Conservation (phyloP, 2,888 invertebrate species). For the Mamestra brassicae region DNA sequence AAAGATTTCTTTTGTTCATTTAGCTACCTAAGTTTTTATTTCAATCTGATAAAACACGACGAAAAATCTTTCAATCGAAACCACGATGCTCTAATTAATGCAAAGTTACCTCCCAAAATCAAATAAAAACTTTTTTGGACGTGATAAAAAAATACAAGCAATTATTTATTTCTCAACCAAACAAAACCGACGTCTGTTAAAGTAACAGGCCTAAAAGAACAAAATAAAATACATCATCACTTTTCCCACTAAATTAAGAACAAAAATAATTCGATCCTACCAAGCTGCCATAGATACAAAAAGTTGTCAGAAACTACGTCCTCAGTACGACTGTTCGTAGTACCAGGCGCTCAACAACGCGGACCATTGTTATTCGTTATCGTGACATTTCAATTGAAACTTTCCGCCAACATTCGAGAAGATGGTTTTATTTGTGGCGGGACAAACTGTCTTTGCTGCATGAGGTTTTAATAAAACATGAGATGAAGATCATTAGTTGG, state of each 20-base stretch:
- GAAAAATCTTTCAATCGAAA: no score
- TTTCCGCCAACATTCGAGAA: slow-evolving; percentile 66
- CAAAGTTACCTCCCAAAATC: not conserved
- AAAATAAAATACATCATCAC: slow-evolving; percentile 12
- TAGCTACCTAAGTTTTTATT: not conserved
- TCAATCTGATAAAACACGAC: no score
- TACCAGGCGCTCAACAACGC: slow-evolving; percentile 45
- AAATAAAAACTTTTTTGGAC: no score
- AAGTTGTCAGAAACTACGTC: slow-evolving; percentile 51
- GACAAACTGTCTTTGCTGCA: slow-evolving; percentile 53
- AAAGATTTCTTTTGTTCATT: not conserved
- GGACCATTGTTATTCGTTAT: slow-evolving; percentile 73
- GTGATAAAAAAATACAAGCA: not conserved
- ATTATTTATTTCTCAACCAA: not conserved
- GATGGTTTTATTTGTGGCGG: slow-evolving; percentile 55
- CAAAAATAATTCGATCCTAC: slow-evolving; percentile 45
- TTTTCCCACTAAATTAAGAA: slow-evolving; percentile 34
- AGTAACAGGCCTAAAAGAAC: not conserved
- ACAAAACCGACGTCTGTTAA: not conserved
- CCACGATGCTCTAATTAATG: not conserved
- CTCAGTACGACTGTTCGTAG: slow-evolving; percentile 16
- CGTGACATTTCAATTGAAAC: slow-evolving; percentile 77
- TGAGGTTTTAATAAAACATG: slow-evolving; percentile 63
- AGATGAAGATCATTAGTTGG: slow-evolving; percentile 48
- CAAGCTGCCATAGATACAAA: slow-evolving; percentile 45